Percentiles rank a stretch among this genome's conserved stretches.
Evolutionary conservation across 2,113 vertebrate genomes (phyloP).

Genomic region (Phrynosoma blainvillii): DNA sequence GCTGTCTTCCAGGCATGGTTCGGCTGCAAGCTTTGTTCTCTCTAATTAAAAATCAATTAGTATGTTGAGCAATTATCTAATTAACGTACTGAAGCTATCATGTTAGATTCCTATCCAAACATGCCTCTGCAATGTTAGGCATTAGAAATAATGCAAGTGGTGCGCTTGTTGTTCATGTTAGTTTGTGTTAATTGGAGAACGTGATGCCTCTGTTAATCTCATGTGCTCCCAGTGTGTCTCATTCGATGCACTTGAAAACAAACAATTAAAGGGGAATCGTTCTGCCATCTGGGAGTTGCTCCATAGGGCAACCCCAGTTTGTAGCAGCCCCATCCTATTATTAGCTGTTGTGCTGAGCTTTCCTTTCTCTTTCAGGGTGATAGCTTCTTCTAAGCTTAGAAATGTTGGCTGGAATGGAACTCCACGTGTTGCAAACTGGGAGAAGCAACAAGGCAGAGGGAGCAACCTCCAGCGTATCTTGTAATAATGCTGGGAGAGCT

Average conservation of each 20-base stretch:
- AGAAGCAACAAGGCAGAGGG: too few relatives aligned
- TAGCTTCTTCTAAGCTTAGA: not conserved
- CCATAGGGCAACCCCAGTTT: too few relatives aligned
- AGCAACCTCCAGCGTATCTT: too few relatives aligned
- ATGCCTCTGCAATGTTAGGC: slow-evolving; percentile 37
- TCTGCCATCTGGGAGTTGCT: not conserved
- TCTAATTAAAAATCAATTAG: slow-evolving; percentile 70
- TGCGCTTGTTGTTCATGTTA: not conserved
- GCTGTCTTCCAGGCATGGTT: slow-evolving; percentile 54
- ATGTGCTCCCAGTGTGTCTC: rapidly evolving
- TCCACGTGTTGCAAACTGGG: too few relatives aligned
- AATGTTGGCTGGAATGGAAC: too few relatives aligned
- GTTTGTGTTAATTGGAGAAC: slow-evolving; percentile 1
- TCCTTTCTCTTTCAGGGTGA: not conserved
- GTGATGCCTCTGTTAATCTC: not conserved
- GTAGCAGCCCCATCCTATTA: too few relatives aligned
- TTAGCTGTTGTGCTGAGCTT: not conserved
- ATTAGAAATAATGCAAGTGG: slow-evolving; percentile 45
- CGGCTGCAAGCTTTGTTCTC: slow-evolving; percentile 21
- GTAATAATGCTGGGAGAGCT: too few relatives aligned
- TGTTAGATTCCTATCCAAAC: slow-evolving; percentile 63
- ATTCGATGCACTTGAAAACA: not conserved
- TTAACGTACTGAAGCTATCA: slow-evolving; percentile 6
- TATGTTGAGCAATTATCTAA: not conserved
- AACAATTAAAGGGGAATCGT: not conserved